Evolutionary conservation across 2,797 vertebrate genomes (phyloP).

Genomic region (Myoxocephalus aenaeus): DNA sequence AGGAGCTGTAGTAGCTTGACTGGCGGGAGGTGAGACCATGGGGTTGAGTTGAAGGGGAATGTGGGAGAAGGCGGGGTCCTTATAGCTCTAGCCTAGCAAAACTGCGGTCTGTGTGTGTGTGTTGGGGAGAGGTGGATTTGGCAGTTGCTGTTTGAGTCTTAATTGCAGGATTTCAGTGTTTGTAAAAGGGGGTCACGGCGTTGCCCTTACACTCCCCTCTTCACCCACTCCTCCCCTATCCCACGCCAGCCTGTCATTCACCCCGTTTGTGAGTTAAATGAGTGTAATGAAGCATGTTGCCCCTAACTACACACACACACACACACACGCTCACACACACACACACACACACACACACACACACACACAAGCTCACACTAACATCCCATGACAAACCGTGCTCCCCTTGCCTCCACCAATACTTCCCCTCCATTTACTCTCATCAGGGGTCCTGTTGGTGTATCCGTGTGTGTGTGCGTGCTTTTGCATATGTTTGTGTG

Average conservation of each 20-base stretch:
- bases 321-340: constrained; percentile 47
- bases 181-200: constrained; percentile 66
- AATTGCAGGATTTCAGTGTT: constrained; percentile 83
- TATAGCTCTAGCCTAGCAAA: constrained; percentile 46
- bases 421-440: constrained; percentile 81
- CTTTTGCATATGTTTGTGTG: constrained; percentile 66
- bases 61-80: constrained; percentile 24
- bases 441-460: constrained; percentile 73
- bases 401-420: constrained; percentile 71
- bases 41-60: constrained; percentile 53
- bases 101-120: constrained; percentile 20
- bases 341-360: constrained; percentile 20
- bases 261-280: constrained; percentile 83
- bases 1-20: constrained; percentile 37
- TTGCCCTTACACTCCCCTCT: constrained; percentile 63
- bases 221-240: constrained; percentile 68
- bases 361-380: constrained; percentile 68
- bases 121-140: constrained; percentile 50
- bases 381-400: constrained; percentile 78
- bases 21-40: constrained; percentile 25
- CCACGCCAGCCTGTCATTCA: constrained; percentile 82
- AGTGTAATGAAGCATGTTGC: constrained; percentile 83
- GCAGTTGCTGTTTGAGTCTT: constrained; percentile 82
- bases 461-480: constrained; percentile 50
- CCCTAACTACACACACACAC: constrained; percentile 42